Evolutionary conservation across 1,140 invertebrate species (phyloP), one percentile per base, ranked within the genome.

Genomic region (Pinna nobilis): DNA sequence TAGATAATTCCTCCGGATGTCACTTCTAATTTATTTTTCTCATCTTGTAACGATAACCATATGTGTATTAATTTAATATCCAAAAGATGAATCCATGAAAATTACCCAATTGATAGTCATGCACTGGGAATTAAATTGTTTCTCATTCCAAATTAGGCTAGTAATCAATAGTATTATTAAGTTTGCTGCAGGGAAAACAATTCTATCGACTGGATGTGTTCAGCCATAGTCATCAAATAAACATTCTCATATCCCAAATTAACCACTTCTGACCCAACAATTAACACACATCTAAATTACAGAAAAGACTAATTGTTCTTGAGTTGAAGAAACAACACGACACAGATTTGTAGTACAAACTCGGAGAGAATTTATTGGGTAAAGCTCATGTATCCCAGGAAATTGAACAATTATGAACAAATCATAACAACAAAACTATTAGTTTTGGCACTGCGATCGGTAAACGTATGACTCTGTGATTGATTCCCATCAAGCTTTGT

Each of bases 41-140:
- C 44, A 55, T 33, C 53, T 47, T 30, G 25, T 60, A 68, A 74
- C 72, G 65, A 68, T 68, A 63, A 63, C 72, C 72, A 74, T 74
- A 74, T 74, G 72, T 41, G 65, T 47, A 68, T 63, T 74, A 74
- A 74, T 74, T 74, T 44, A 69, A 74, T 74, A 74, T 63, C 35
- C 41, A 49, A 53, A 69, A 50, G 49, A 51, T 35, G 64, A 63
- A 68, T 53, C 65, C 59, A 63, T 68, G 65, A 60, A 28, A 68
- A 69, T 68, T 55, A 53, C 47, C 44, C 53, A 37, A 63, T 74
- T 67, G 39, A 68, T 61, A n/a, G 47, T 53, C 57, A 55, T 57
- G 44, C 59, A 25, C 33, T 33, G 65, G 72, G 72, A 74, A 74
- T 68, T 63, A 60, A 35, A 64, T 71, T 60, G 50, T 74, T 33